Percentiles rank a stretch among this genome's conserved stretches.
phyloP scores from a whole-genome alignment of 2,888 invertebrate species.

The Troglohyphantes excavatus region DNA sequence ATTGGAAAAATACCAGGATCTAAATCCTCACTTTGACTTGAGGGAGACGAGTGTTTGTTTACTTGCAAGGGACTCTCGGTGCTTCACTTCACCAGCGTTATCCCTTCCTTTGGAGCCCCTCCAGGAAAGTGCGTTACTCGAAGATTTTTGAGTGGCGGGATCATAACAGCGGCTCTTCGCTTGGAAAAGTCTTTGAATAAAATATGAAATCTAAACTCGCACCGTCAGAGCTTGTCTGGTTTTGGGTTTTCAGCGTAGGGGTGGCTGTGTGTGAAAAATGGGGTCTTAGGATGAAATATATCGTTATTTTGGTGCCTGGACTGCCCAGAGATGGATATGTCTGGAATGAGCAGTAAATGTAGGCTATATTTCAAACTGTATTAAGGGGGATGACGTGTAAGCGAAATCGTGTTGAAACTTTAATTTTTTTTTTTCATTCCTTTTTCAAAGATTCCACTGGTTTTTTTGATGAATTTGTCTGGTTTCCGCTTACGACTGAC shows the following conservation, averaged over 20 bases:
- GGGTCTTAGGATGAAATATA: neutral
- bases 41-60: neutral
- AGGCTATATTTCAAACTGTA: no score
- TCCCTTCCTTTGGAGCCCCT: neutral
- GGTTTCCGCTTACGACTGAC: no score
- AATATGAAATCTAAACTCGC: slow-evolving; percentile 5
- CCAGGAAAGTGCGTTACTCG: neutral
- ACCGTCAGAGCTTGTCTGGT: neutral
- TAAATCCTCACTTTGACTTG: neutral
- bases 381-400: no score
- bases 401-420: no score
- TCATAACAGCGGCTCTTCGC: neutral
- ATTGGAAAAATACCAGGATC: neutral
- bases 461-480: no score
- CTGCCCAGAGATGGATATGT: no score
- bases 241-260: neutral
- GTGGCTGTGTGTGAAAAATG: neutral
- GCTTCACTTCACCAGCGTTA: neutral
- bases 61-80: neutral
- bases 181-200: neutral
- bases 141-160: neutral
- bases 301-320: no score
- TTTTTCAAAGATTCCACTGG: no score
- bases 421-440: no score
- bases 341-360: no score